Base-by-base conservation (phyloP, 2,113 vertebrate species). In the Spilogale gracilis region DNA sequence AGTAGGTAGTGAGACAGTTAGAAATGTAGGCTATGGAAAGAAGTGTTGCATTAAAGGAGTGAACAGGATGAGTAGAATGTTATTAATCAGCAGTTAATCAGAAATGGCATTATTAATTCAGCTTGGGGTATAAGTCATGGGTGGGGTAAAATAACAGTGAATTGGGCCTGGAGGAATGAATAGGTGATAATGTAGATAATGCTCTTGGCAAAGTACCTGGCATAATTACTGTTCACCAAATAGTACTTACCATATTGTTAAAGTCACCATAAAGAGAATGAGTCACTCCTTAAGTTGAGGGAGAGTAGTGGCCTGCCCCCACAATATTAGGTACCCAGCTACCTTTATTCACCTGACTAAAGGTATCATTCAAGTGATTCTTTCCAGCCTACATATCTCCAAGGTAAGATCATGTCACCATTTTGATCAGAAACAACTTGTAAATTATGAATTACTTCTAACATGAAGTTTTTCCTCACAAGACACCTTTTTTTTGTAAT, bases 121-220 rank as follows among this genome's bases (percentile, higher is more conserved):
- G 17, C 9, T 89, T 60, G 20, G 48, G 30, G 17, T 89, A 21
- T 50, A 79, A 20, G 2, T 5, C 18, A 12, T 32, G 23, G 11
- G 13, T 25, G 11, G 6, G 63, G 79, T 30, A 58, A 94, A 82
- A 97, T 38, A 94, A 69, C 54, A 71, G n/a, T 48, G 71, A 80
- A 38, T 56, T 56, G 13, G 65, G 21, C 79, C 91, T 74, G 30
- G 21, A 90, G 71, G 63, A 21, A 71, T 69, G 50, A 65, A 45
- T 63, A 87, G 81, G 38, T 90, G 27, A 74, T 60, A 92, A 82
- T 58, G 81, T 30, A 88, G 69, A 52, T 60, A 76, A 58, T 50
- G 23, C 67, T 95, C 86, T 86, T 63, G 83, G 56, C 43, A 94
- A 92, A 81, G 45, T 85, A 63, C n/a, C 43, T 87, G 90, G 67